phyloP scores from a whole-genome alignment of 2,797 vertebrate genomes.

The Ctenochaetus hawaiiensis region DNA sequence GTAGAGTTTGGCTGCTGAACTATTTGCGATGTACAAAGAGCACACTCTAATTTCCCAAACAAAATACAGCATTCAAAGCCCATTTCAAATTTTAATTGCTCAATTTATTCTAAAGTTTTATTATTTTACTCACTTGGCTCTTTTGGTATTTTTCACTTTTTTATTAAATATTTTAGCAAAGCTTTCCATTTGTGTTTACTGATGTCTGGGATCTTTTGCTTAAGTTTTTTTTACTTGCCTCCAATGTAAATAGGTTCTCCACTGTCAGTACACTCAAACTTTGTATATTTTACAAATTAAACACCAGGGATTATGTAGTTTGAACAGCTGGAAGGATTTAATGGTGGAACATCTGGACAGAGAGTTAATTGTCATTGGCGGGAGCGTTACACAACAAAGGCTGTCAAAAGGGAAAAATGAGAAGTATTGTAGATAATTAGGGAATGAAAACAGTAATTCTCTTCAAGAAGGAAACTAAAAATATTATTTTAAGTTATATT shows the following conservation, averaged over 20 bases:
- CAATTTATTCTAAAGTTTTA: too few species aligned
- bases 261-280: neutral
- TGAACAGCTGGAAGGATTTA: neutral
- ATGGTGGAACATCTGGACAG: neutral
- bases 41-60: neutral
- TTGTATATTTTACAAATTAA: neutral
- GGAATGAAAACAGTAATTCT: constrained; percentile 11
- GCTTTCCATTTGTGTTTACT: too few species aligned
- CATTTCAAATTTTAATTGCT: too few species aligned
- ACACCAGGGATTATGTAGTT: neutral
- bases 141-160: too few species aligned
- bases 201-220: too few species aligned
- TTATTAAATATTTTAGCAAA: too few species aligned
- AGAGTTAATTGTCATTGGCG: neutral
- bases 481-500: neutral
- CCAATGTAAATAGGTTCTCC: too few species aligned
- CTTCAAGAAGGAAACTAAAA: neutral
- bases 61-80: neutral
- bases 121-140: too few species aligned
- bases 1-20: neutral
- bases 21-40: neutral
- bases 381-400: neutral
- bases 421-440: neutral
- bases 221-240: too few species aligned
- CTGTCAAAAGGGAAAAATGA: neutral